Conservation (phyloP, 2,888 invertebrate species). For the Hypsopygia costalis region DNA sequence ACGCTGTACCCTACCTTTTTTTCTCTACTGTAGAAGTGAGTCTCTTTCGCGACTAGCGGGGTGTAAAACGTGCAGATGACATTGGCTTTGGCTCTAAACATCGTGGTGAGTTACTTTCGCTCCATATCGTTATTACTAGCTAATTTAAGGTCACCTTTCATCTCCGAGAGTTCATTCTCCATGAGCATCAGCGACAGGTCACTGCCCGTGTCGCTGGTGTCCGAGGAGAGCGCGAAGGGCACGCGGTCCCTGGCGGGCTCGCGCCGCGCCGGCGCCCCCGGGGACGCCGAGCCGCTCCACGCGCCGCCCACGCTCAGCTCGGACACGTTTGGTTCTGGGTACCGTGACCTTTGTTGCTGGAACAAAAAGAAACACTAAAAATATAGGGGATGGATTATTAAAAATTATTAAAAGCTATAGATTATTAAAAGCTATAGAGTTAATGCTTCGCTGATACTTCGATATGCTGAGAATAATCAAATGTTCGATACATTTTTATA, state of each 20-base stretch:
- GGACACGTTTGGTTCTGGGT: conserved; percentile 76
- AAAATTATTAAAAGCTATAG: too few species aligned
- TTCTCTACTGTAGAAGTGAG: too few species aligned
- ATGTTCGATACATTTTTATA: too few species aligned
- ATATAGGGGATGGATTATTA: neutral
- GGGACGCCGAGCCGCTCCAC: conserved; percentile 64
- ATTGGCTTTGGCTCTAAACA: too few species aligned
- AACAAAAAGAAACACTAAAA: neutral
- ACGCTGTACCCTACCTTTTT: too few species aligned
- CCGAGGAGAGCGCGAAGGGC: conserved; percentile 94
- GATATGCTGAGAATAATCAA: too few species aligned
- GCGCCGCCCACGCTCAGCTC: conserved; percentile 56
- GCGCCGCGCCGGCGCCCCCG: conserved; percentile 47
- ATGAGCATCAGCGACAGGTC: conserved; percentile 89
- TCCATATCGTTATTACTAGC: too few species aligned
- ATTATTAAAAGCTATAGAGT: too few species aligned
- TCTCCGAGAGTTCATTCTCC: conserved; percentile 81
- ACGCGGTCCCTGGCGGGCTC: conserved; percentile 89
- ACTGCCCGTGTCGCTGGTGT: conserved; percentile 95
- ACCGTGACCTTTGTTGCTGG: conserved; percentile 63
- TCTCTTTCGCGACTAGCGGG: too few species aligned
- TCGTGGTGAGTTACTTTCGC: too few species aligned
- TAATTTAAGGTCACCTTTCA: conserved; percentile 55
- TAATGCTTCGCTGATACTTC: too few species aligned
- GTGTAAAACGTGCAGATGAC: too few species aligned